phyloP scores from a whole-genome alignment of 2,113 vertebrate genomes.

The Ondatra zibethicus region DNA sequence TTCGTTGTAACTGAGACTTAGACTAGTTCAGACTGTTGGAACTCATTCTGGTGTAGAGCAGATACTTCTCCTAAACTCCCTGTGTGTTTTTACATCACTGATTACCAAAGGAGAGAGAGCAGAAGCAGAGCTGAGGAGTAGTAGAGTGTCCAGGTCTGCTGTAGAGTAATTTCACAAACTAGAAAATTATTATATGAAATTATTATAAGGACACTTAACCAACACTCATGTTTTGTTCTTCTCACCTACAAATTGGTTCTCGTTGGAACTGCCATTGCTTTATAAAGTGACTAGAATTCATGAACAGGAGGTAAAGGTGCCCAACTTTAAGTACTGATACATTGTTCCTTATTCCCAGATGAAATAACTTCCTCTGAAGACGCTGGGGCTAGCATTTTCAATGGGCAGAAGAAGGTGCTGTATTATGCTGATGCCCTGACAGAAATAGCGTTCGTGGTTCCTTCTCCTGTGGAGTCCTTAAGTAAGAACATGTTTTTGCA shows the following conservation, averaged over 20 bases:
- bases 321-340: conserved; percentile 20
- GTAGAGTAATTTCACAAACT: conserved; percentile 37
- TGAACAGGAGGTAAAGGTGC: background rate
- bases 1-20: conserved; percentile 28
- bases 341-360: conserved; percentile 85
- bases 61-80: background rate
- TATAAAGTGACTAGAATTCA: conserved; percentile 52
- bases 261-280: conserved; percentile 36
- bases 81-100: conserved; percentile 15
- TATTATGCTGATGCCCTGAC: conserved; percentile 97
- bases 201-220: conserved; percentile 34
- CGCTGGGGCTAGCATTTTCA: conserved; percentile 94
- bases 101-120: background rate
- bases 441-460: conserved; percentile 97
- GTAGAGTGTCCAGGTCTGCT: background rate
- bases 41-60: background rate
- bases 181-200: conserved; percentile 53
- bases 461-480: conserved; percentile 92
- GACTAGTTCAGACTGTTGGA: background rate
- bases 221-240: conserved; percentile 42
- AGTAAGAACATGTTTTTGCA: conserved; percentile 87
- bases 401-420: conserved; percentile 95
- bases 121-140: background rate
- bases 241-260: background rate
- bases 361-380: conserved; percentile 90